A percentile compares a stretch with the other conserved stretches of the same genome.
phyloP scores from a whole-genome alignment of 2,113 vertebrate genomes.

The Pseudopipra pipra region DNA sequence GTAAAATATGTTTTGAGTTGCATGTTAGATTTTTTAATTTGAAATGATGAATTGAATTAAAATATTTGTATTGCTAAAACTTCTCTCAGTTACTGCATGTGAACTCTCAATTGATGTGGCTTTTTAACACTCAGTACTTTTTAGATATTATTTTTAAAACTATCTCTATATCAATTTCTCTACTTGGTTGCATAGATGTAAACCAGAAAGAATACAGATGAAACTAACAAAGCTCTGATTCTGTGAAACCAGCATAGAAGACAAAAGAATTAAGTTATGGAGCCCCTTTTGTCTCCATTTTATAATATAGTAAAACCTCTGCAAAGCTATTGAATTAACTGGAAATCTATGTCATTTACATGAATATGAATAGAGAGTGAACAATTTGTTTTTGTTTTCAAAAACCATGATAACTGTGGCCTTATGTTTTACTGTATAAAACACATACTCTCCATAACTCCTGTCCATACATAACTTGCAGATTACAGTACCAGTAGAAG shows the following conservation, averaged over 20 bases:
- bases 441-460: background rate
- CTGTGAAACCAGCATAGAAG: background rate
- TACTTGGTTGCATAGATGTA: background rate
- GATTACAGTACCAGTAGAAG: background rate
- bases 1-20: background rate
- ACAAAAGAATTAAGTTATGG: background rate
- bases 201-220: background rate
- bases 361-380: background rate
- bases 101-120: background rate
- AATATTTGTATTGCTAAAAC: background rate
- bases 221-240: background rate
- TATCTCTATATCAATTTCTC: background rate
- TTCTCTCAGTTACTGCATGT: background rate
- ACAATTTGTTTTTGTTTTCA: constrained; percentile 2
- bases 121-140: background rate
- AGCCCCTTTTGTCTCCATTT: background rate
- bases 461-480: background rate
- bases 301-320: background rate
- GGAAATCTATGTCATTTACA: background rate
- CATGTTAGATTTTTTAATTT: background rate
- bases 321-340: background rate
- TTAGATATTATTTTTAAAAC: background rate
- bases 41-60: background rate
- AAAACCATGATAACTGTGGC: background rate
- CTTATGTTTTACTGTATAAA: background rate